Conservation (phyloP, 2,797 vertebrate species). For the Dallia pectoralis region DNA sequence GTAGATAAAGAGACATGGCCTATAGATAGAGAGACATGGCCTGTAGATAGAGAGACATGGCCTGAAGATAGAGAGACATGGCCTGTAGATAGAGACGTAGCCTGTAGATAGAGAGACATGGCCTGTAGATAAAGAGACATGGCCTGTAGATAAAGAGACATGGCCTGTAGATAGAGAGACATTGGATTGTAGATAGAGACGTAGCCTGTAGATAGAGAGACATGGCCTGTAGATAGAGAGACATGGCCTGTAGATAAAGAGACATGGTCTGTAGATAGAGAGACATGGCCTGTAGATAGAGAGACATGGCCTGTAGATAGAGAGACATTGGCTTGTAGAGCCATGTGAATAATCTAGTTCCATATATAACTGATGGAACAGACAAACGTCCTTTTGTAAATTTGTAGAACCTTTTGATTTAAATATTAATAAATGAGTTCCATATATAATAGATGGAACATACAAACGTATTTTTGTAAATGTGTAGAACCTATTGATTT, state of each 20-base stretch:
- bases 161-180: too few species aligned
- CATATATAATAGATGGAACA: background rate
- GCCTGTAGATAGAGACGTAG: too few species aligned
- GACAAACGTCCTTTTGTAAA: too few species aligned
- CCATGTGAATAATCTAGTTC: background rate
- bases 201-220: background rate
- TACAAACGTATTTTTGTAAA: background rate
- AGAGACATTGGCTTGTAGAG: too few species aligned
- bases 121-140: background rate
- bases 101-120: too few species aligned
- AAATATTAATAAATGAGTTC: background rate
- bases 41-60: too few species aligned
- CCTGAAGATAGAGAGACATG: too few species aligned
- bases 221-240: background rate
- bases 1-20: too few species aligned
- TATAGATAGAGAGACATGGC: too few species aligned
- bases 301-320: background rate
- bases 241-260: background rate
- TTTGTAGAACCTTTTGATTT: background rate
- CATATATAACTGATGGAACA: too few species aligned
- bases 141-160: constrained; percentile 1
- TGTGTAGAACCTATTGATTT: too few species aligned
- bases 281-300: background rate
- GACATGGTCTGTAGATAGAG: background rate
- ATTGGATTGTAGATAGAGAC: too few species aligned